phyloP scores from a whole-genome alignment of 1,140 invertebrate genomes.

The Bombus soroeensis region DNA sequence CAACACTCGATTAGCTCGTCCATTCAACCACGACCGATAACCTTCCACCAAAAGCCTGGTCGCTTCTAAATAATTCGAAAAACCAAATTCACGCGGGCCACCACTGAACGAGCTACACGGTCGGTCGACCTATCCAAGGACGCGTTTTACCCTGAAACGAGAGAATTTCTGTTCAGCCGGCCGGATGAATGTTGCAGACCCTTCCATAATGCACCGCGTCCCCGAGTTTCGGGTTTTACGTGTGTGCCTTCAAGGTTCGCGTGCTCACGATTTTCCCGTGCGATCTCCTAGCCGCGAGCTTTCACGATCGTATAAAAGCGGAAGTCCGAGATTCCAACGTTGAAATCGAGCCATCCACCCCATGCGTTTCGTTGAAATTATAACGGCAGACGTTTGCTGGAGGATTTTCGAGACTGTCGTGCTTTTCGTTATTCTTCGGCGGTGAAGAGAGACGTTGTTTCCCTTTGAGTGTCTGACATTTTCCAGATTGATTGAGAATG shows the following conservation, averaged over 20 bases:
- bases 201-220: slow-evolving; percentile 19
- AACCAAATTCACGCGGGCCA: not conserved
- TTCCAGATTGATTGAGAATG: not conserved
- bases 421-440: not conserved
- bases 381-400: not conserved
- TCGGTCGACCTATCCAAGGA: not conserved
- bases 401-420: too few species aligned
- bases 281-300: not conserved
- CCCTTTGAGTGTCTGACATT: not conserved
- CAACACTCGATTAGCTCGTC: not conserved
- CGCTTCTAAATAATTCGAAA: slow-evolving; percentile 24
- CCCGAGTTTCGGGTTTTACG: not conserved
- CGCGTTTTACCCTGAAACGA: not conserved
- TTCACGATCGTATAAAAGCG: not conserved
- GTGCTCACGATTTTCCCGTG: not conserved
- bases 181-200: slow-evolving; percentile 29
- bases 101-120: too few species aligned
- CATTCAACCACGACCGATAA: slow-evolving; percentile 6
- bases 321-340: not conserved
- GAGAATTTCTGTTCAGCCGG: slow-evolving; percentile 19
- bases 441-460: not conserved
- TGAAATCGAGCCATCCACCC: not conserved
- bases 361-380: not conserved
- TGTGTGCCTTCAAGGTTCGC: too few species aligned
- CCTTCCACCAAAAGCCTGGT: not conserved